These are phyloP conservation scores for Onychomys torridus DNA, from an alignment of 2,797 vertebrate species.

Conservation along the genomic window DNA sequence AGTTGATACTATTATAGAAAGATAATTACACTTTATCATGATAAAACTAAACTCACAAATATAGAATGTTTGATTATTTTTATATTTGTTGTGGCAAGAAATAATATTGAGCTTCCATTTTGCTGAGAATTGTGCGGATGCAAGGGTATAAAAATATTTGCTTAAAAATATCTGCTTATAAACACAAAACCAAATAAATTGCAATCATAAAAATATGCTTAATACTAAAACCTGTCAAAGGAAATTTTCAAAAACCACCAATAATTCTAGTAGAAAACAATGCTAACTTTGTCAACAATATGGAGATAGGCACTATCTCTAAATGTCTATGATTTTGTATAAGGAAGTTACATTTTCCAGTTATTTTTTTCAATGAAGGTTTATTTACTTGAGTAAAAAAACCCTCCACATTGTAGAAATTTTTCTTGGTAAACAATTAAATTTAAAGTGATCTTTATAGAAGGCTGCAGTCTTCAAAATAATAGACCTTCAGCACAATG, in stretches of 20 bases:
- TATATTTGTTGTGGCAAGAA: neutral
- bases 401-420: neutral
- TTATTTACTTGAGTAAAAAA: neutral
- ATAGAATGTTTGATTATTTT: neutral
- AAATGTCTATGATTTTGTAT: neutral
- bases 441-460: neutral
- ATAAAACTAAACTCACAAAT: neutral
- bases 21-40: neutral
- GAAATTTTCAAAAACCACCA: neutral
- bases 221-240: neutral
- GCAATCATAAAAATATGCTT: neutral
- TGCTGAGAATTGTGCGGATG: neutral
- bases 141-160: neutral
- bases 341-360: neutral
- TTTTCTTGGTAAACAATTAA: neutral
- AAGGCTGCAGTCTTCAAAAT: neutral
- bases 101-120: neutral
- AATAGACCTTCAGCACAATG: neutral
- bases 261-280: neutral
- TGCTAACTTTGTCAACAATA: neutral
- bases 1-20: neutral
- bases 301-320: neutral
- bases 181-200: constrained; percentile 8
- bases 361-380: neutral
- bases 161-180: constrained; percentile 21